Evolutionary conservation across 2,113 vertebrate genomes (phyloP).

Genomic region (Odocoileus hemionus): DNA sequence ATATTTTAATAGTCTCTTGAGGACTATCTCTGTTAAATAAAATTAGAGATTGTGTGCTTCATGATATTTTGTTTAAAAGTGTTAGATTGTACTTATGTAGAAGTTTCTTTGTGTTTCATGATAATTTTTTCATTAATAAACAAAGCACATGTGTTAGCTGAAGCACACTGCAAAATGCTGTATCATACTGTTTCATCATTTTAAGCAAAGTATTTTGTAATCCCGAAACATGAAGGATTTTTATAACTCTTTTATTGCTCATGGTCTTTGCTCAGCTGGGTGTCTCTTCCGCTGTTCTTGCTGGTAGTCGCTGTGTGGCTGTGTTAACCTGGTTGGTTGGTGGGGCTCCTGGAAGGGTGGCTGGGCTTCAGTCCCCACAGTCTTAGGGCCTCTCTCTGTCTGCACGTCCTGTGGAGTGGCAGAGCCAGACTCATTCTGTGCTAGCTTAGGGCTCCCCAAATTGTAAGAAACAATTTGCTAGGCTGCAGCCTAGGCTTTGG

Average conservation of each 20-base stretch:
- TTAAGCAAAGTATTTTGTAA: neutral
- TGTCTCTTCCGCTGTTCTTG: neutral
- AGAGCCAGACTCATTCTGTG: neutral
- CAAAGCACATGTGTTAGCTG: neutral
- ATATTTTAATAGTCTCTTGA: constrained; percentile 4
- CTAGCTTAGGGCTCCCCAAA: neutral
- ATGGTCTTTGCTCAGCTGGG: neutral
- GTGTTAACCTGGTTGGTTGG: neutral
- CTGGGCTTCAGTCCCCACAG: neutral
- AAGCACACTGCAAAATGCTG: neutral
- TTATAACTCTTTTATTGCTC: neutral
- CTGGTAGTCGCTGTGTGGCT: neutral
- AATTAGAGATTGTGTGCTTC: neutral
- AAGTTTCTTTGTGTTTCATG: neutral
- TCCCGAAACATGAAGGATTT: neutral
- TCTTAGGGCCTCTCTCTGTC: neutral
- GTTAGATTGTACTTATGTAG: neutral
- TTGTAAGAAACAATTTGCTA: neutral
- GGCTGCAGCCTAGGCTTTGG: neutral
- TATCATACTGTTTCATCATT: neutral
- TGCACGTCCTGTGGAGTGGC: neutral
- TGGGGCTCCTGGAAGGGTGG: neutral
- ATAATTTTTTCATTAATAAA: neutral
- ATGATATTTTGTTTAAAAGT: neutral
- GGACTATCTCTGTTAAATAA: neutral